Conservation (phyloP, 2,113 vertebrate genomes). For the Caranx ignobilis region DNA sequence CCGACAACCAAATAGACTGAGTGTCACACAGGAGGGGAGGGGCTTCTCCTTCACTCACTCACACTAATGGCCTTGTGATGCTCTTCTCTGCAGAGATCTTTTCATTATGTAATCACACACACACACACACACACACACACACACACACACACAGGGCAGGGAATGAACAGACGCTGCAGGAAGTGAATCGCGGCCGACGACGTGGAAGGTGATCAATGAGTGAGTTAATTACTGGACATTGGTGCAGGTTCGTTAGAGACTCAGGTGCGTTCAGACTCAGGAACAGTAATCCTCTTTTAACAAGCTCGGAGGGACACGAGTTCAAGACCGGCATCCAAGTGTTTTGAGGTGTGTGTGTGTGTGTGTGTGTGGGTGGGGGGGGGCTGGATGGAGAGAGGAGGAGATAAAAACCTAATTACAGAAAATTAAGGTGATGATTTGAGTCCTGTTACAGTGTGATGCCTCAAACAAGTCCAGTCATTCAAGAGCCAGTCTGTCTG, state of each 20-base stretch:
- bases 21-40: conserved; percentile 14
- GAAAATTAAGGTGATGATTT: too few species aligned
- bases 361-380: too few species aligned
- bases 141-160: not conserved
- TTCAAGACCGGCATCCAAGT: conserved; percentile 24
- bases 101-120: conserved; percentile 1
- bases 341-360: too few species aligned
- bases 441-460: too few species aligned
- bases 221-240: conserved; percentile 49
- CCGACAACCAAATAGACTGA: conserved; percentile 8
- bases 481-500: too few species aligned
- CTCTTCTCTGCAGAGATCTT: conserved; percentile 6
- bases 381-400: not conserved
- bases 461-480: too few species aligned
- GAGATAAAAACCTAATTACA: not conserved
- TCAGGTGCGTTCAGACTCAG: conserved; percentile 47
- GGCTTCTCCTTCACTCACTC: conserved; percentile 11
- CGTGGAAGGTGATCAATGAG: conserved; percentile 61
- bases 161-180: conserved; percentile 13
- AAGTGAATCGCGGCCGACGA: conserved; percentile 32
- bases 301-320: conserved; percentile 53
- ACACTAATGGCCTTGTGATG: conserved; percentile 21
- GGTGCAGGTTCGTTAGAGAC: conserved; percentile 26
- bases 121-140: not conserved
- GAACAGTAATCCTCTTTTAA: conserved; percentile 80